Base-by-base conservation (phyloP, 2,888 invertebrate species). In the Macrosoma leucophasiata region DNA sequence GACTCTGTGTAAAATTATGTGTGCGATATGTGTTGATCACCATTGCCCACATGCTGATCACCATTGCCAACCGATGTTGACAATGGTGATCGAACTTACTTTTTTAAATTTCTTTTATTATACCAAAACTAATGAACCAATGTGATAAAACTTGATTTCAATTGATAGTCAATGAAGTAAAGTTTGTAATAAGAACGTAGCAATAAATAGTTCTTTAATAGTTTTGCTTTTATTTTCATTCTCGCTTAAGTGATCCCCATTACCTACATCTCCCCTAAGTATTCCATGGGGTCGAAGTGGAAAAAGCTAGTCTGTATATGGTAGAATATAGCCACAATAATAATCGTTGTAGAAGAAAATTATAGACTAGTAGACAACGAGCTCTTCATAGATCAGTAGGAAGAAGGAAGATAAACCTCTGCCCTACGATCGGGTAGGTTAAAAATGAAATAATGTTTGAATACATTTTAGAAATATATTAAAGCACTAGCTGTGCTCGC, bases 121-220 rank as follows among this genome's bases (percentile, higher is more conserved):
- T 45, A 10, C 42, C 39, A 31, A 43, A 33, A 41, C 23, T 36
- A 26, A 23, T 36, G 33, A 39, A 18, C 35, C 32, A 35, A 43
- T 30, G 29, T 43, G 27, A 44, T 39, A 12, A 47, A 46, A 47
- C 28, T 36, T 44, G 40, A 44, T 44, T 35, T 40, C 40, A 47
- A 33, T 44, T 37, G 37, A 41, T 37, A 45, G 30, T 38, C 35
- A 37, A 22, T 7, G 29, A 39, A 42, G 31, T 41, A 22, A 44
- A 45, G 35, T 41, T 39, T 44, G 32, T 37, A 15, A 41, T 35
- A 31, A 45, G 33, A 41, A 26, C 18, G 33, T 13, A 33, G 23
- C 17, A 41, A 48, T 45, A 43, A 42, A 45, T 36, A 34, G 29
- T 40, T 45, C 33, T 39, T 45, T 41, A 7, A 36, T 43, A 45